phyloP scores from a whole-genome alignment of 2,888 invertebrate genomes.

The Pammene aurita region DNA sequence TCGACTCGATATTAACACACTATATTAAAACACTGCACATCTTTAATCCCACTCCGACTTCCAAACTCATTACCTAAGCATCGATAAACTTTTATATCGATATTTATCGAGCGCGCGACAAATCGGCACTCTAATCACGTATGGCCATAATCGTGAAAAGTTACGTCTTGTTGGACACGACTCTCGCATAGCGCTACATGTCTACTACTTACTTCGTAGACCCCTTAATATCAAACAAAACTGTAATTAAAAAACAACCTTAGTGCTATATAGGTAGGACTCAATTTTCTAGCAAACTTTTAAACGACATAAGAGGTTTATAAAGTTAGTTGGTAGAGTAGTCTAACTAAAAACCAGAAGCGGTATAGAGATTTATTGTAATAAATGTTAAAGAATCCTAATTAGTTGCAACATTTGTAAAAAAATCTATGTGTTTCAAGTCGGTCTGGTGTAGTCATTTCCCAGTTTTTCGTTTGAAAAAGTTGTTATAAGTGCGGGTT shows the following conservation, averaged over 20 bases:
- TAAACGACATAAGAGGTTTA: not conserved
- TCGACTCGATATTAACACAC: not conserved
- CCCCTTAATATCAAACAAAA: not conserved
- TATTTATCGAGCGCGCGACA: conserved; percentile 45
- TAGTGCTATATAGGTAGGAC: not conserved
- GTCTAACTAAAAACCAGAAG: conserved; percentile 25
- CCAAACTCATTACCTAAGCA: conserved; percentile 19
- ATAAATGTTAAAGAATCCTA: conserved; percentile 39
- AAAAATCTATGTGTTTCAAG: conserved; percentile 22
- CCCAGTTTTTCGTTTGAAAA: not conserved
- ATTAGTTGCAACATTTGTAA: conserved; percentile 35
- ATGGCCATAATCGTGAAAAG: conserved; percentile 49
- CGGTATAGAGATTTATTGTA: conserved; percentile 28
- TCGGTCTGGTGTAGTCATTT: conserved; percentile 5
- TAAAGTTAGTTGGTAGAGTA: not conserved
- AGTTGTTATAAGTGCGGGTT: conserved; percentile 2
- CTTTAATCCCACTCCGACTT: conserved; percentile 9
- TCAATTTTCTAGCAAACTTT: not conserved
- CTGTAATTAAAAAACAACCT: not conserved
- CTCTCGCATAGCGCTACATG: conserved; percentile 47
- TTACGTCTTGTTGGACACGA: conserved; percentile 49
- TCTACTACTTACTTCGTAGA: conserved; percentile 2
- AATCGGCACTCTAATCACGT: conserved; percentile 50
- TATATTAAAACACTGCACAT: not conserved
- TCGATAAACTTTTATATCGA: conserved; percentile 40